These are phyloP conservation scores for Invenusta paracnida DNA, from an alignment of 2,888 invertebrate species.

Conservation along the genomic window DNA sequence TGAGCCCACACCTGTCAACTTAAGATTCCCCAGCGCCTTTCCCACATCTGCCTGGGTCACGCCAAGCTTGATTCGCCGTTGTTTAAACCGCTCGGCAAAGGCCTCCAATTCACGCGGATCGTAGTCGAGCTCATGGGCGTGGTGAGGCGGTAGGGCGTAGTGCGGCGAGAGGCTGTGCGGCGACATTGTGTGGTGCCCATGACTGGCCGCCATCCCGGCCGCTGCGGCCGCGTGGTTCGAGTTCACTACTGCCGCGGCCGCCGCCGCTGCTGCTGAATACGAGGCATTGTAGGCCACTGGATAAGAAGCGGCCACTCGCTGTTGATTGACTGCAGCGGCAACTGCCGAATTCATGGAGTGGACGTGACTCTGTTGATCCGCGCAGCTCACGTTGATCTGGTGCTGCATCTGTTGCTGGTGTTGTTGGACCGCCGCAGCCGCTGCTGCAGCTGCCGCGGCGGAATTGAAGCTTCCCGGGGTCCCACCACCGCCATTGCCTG, in stretches of 20 bases:
- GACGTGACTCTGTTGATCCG: neutral
- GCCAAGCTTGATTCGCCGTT: constrained; percentile 92
- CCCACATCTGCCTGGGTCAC: constrained; percentile 98
- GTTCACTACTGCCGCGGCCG: neutral
- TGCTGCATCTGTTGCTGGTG: neutral
- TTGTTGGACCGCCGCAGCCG: too few species aligned
- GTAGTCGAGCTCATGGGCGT: constrained; percentile 55
- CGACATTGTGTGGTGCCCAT: neutral
- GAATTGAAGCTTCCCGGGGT: neutral
- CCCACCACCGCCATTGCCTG: too few species aligned
- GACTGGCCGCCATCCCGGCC: neutral
- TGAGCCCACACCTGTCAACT: constrained; percentile 95
- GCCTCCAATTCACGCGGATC: constrained; percentile 83
- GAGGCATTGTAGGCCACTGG: neutral
- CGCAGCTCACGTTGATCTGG: neutral
- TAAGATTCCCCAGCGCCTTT: constrained; percentile 91
- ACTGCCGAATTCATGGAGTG: neutral
- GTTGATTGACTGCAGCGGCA: neutral
- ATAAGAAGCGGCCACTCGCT: neutral
- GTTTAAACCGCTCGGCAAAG: constrained; percentile 98
- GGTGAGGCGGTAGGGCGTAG: neutral
- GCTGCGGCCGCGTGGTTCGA: neutral
- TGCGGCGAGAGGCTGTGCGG: neutral
- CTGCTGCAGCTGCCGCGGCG: too few species aligned
- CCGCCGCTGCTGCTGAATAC: neutral